Percentiles rank a stretch among this genome's conserved stretches.
phyloP scores from a whole-genome alignment of 2,888 invertebrate species.

The Marasmarcha lunaedactyla region DNA sequence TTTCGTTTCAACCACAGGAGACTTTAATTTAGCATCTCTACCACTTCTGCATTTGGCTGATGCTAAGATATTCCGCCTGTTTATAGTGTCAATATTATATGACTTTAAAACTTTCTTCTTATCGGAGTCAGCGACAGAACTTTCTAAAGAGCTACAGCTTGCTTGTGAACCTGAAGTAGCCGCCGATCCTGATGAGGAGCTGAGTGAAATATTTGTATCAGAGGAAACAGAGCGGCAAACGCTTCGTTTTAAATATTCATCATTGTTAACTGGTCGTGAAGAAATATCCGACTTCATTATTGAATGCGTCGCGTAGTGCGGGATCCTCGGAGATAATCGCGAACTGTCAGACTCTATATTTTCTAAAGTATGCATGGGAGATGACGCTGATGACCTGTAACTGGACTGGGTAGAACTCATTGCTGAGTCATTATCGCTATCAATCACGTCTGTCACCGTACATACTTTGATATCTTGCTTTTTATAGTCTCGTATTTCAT shows the following conservation, averaged over 20 bases:
- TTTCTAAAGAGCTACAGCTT: conserved; percentile 75
- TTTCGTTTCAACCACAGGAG: conserved; percentile 79
- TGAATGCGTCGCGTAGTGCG: conserved; percentile 47
- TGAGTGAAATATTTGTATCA: conserved; percentile 78
- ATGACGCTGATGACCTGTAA: conserved; percentile 79
- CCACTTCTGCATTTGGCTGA: conserved; percentile 89
- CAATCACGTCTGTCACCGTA: conserved; percentile 67
- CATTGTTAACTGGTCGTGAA: conserved; percentile 35
- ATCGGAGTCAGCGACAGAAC: conserved; percentile 73
- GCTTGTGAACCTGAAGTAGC: conserved; percentile 81
- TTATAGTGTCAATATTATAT: conserved; percentile 85
- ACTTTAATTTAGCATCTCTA: conserved; percentile 77
- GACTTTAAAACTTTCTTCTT: conserved; percentile 80
- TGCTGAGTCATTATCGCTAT: conserved; percentile 89
- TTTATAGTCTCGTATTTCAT: conserved; percentile 43
- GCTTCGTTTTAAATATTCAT: conserved; percentile 65
- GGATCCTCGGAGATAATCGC: conserved; percentile 56
- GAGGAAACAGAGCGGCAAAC: conserved; percentile 78
- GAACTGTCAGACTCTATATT: conserved; percentile 68
- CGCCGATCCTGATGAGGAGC: conserved; percentile 77
- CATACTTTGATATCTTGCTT: conserved; percentile 58
- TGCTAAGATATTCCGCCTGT: conserved; percentile 87
- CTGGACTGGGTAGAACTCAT: conserved; percentile 87
- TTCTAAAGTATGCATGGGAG: conserved; percentile 78
- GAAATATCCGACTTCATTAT: conserved; percentile 52